Base-by-base conservation (phyloP, 2,888 invertebrate genomes). In the Baccha elongata region DNA sequence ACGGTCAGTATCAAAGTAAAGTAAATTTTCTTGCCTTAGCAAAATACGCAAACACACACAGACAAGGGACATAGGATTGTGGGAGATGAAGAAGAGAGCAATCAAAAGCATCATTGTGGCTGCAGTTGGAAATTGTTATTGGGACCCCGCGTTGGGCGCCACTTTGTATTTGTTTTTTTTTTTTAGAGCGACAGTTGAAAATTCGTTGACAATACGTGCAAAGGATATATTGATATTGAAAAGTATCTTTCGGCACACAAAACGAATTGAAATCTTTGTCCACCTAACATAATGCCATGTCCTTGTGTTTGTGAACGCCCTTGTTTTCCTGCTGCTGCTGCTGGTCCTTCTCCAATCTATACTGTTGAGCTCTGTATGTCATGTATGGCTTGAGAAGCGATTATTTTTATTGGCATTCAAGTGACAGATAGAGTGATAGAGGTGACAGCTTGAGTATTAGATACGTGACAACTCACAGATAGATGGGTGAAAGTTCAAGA, bases 1-100 rank as follows among this genome's bases (percentile, higher is more conserved):
- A 95, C 88, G 96, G 97, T 97, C 91, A 93, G 93, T 90, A 78
- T 72, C 73, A 75, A 55, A 81, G 71, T 65, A 84, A 84, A 75
- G 80, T 73, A 67, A 42, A 84, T 75, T 80, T 79, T 80, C 73
- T 71, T 68, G 21, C 32, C 53, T 62, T 67, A 60, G 44, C 42
- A 32, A 52, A 8, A 55, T 17, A 62, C 48, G 23, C 21, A 50
- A 10, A 60, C 8, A 11, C 10, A 76, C 6, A 35, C 7, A 1
- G 2, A 26, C 52, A 32, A 4, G 6, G 5, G 29, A 8, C 29
- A 32, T 8, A 58, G 35, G 13, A 48, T 37, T 37, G 64, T 17
- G 15, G 60, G 46, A 55, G 62, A 11, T 44, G 42, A 19, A 26
- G 19, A 35, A 73, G n/a, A 67, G 53, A 35, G 15, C 35, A 15